phyloP scores from a whole-genome alignment of 2,888 invertebrate species.

The Drosophila algonquin region DNA sequence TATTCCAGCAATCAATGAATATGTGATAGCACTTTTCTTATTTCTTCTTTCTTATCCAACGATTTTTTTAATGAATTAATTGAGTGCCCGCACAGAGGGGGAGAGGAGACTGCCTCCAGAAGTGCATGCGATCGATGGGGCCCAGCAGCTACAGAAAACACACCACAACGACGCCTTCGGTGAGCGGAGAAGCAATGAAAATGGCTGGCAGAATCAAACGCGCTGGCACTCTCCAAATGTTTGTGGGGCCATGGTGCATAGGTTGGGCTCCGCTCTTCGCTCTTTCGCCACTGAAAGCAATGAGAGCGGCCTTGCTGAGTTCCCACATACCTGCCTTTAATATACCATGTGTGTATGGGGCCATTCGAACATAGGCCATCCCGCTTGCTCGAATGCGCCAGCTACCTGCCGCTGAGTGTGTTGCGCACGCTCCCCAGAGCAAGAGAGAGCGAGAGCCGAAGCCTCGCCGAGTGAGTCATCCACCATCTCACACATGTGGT shows the following conservation, averaged over 20 bases:
- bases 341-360: slow-evolving; percentile 23
- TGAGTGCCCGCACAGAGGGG: slow-evolving; percentile 43
- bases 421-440: slow-evolving; percentile 65
- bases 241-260: background rate
- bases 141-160: slow-evolving; percentile 59
- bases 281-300: background rate
- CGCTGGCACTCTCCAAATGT: background rate
- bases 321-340: background rate
- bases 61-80: slow-evolving; percentile 53
- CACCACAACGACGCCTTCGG: slow-evolving; percentile 80
- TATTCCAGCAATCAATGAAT: slow-evolving; percentile 23
- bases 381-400: slow-evolving; percentile 30
- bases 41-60: slow-evolving; percentile 14
- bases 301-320: background rate
- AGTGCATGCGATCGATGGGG: slow-evolving; percentile 1
- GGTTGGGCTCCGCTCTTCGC: background rate
- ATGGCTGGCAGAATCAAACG: slow-evolving; percentile 9
- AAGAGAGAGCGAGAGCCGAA: slow-evolving; percentile 18
- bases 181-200: slow-evolving; percentile 51
- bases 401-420: slow-evolving; percentile 44
- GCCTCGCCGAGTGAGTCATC: slow-evolving; percentile 56
- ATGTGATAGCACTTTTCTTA: slow-evolving; percentile 24
- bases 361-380: slow-evolving; percentile 29
- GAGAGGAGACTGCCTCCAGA: slow-evolving; percentile 31
- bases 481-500: slow-evolving; percentile 27